These are phyloP conservation scores for Escarpia spicata DNA, from an alignment of 2,888 invertebrate genomes.

Conservation along the genomic window DNA sequence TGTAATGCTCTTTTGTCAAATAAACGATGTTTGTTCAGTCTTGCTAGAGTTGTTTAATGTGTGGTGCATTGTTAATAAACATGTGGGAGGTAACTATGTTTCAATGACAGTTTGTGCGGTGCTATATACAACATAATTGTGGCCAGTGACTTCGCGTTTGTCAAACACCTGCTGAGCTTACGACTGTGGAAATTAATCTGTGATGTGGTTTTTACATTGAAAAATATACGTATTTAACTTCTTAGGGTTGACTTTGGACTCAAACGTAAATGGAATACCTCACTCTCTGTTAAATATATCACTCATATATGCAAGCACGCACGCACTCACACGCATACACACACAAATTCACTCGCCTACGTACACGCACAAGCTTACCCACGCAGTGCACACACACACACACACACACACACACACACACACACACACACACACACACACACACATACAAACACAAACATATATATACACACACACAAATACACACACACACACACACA, in stretches of 20 bases:
- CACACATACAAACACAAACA: no score
- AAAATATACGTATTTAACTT: no score
- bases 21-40: neutral
- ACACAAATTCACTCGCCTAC: no score
- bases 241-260: no score
- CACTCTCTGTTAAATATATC: neutral
- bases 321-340: neutral
- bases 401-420: no score
- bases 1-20: neutral
- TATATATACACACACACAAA: no score
- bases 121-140: neutral
- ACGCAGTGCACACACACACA: no score
- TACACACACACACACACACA: no score
- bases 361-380: no score
- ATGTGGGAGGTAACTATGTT: neutral
- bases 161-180: neutral
- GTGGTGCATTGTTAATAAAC: neutral
- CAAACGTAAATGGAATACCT: neutral
- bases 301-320: neutral
- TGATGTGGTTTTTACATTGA: neutral
- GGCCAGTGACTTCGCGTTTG: neutral
- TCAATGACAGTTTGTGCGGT: neutral
- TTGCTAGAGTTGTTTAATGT: neutral
- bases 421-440: no score
- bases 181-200: neutral